Evolutionary conservation across 2,797 vertebrate species (phyloP), one percentile per base, ranked within the genome.

Genomic region (Stomatorhinus walkeri): DNA sequence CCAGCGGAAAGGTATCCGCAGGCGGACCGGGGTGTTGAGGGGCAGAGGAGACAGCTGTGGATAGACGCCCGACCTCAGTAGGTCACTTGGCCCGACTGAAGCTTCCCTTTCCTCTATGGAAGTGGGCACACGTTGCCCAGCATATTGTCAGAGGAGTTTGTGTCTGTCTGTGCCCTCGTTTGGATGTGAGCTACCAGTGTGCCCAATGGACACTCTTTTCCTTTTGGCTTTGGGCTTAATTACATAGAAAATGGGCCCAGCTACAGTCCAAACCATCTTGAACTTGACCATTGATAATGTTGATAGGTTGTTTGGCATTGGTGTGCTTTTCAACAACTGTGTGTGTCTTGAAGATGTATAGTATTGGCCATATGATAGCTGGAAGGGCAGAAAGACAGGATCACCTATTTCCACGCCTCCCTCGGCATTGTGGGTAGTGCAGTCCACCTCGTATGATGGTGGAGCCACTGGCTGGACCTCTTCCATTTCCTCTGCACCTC

Each of bases 81-180:
- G 14, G 90, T 89, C 90, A 79, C 32, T 48, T 48, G 61, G 22
- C 46, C 85, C 79, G 76, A 91, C 88, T 48, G 68, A 4, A 68
- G 16, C 85, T 90, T 91, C 90, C 89, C 52, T 90, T 91, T 92
- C 89, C 90, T 89, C n/a, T 61, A 8, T 88, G 88, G 90, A 89
- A 89, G 54, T 85, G 24, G 54, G 56, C 22, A 28, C 56, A 52
- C 88, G 91, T 90, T 90, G 90, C 90, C 68, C 49, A 46, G 52
- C n/a, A 8, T 32, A 32, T 49, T 72, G 49, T 85, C 59, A 54
- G 22, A 54, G 12, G 40, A 61, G 76, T 61, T 24, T 43, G 64
- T 56, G 87, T 12, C 52, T 14, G 72, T 19, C 48, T 87, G 3
- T 28, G 8, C 81, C 46, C 56, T 90, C 19, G 90, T 88, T 91